Evolutionary conservation across 2,797 vertebrate species (phyloP).

Genomic region (Mionectes olivaceus): DNA sequence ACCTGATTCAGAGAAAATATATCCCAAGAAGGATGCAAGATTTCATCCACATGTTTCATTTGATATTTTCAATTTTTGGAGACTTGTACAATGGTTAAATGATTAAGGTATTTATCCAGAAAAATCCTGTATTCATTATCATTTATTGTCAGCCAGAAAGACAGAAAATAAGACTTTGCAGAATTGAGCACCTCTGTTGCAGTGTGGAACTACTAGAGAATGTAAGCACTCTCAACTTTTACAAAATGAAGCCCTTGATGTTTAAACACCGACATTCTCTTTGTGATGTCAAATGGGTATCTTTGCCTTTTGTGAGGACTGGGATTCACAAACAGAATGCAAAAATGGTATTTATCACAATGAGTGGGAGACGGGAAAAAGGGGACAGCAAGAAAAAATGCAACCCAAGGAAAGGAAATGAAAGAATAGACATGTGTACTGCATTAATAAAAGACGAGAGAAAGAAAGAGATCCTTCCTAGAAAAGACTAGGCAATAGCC

Average conservation of each 20-base stretch:
- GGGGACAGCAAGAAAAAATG: background rate
- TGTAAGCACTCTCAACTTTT: background rate
- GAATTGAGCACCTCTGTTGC: background rate
- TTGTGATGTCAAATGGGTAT: constrained; percentile 19
- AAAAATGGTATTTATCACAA: constrained; percentile 49
- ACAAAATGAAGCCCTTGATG: constrained; percentile 14
- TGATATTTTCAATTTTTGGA: background rate
- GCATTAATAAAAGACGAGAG: constrained; percentile 11
- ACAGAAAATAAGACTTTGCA: background rate
- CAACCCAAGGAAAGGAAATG: background rate
- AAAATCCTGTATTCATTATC: background rate
- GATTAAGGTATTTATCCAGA: background rate
- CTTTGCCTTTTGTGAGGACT: constrained; percentile 14
- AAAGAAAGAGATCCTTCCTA: background rate
- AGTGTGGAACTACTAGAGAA: background rate
- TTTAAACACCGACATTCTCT: constrained; percentile 11
- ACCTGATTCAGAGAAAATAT: background rate
- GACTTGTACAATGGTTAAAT: background rate
- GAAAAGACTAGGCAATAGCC: constrained; percentile 3
- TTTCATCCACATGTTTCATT: background rate
- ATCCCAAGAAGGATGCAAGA: background rate
- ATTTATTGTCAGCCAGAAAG: background rate
- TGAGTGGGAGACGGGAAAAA: background rate
- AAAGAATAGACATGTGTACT: background rate
- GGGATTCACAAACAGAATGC: constrained; percentile 47